A percentile compares a stretch with the other conserved stretches of the same genome.
These are phyloP conservation scores for Anneissia japonica DNA, from an alignment of 35 echinoderm and acorn worm species.

Conservation along the genomic window DNA sequence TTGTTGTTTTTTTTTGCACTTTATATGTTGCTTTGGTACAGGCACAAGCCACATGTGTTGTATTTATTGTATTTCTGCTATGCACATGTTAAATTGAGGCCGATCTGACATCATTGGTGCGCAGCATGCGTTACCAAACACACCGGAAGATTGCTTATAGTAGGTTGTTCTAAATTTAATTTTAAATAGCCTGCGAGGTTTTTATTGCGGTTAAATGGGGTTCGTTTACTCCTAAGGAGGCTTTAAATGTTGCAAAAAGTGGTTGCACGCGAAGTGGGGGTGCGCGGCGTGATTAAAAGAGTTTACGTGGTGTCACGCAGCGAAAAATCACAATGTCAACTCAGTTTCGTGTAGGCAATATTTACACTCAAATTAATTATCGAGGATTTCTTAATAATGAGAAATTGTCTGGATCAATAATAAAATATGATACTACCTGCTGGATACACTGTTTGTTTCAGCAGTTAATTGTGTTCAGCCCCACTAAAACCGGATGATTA, in stretches of 20 bases:
- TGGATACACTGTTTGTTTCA: not conserved
- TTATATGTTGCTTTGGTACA: too few relatives aligned
- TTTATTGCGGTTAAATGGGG: not conserved
- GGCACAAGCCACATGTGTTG: not conserved
- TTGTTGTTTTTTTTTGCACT: too few relatives aligned
- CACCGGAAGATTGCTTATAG: not conserved
- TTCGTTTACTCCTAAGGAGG: not conserved
- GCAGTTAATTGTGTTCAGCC: not conserved
- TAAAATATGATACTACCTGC: not conserved
- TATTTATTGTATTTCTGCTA: not conserved
- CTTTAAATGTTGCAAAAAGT: not conserved
- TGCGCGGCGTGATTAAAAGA: not conserved
- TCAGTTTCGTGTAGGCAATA: not conserved
- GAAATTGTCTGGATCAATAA: not conserved
- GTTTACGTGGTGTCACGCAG: not conserved
- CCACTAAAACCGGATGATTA: too few relatives aligned
- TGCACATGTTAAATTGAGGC: not conserved
- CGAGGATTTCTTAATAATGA: not conserved
- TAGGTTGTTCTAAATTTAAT: not conserved
- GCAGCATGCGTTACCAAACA: not conserved
- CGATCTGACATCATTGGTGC: not conserved
- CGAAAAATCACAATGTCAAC: not conserved
- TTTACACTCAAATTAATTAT: not conserved
- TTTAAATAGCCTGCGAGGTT: not conserved
- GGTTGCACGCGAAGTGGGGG: not conserved